These are phyloP conservation scores for Gouania willdenowi DNA, from an alignment of 2,797 vertebrate genomes.

Conservation along the genomic window DNA sequence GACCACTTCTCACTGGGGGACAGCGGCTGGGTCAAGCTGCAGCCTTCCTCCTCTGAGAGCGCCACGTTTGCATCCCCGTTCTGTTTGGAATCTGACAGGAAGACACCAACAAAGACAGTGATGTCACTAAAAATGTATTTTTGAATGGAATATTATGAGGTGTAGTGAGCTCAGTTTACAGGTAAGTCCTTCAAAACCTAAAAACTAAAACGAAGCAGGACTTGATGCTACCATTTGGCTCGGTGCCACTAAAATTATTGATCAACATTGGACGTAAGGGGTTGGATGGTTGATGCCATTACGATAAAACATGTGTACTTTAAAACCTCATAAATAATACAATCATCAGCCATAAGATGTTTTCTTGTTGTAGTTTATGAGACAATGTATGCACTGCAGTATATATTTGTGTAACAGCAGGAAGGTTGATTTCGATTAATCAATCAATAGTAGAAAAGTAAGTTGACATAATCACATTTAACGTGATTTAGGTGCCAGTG, in stretches of 20 bases:
- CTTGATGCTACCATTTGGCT: background rate
- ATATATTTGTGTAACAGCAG: too few species aligned
- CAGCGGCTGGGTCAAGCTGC: constrained; percentile 81
- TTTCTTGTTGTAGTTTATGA: too few species aligned
- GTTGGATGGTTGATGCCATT: background rate
- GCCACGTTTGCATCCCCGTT: constrained; percentile 89
- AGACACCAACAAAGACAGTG: constrained; percentile 32
- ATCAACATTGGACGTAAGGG: background rate
- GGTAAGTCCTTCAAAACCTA: constrained; percentile 6
- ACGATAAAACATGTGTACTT: background rate
- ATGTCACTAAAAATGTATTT: constrained; percentile 65
- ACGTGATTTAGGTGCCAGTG: too few species aligned
- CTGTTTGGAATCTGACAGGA: constrained; percentile 88
- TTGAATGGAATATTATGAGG: constrained; percentile 27
- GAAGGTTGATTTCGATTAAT: too few species aligned
- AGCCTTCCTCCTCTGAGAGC: constrained; percentile 87
- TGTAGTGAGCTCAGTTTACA: constrained; percentile 18
- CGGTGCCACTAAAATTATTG: background rate
- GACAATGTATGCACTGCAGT: too few species aligned
- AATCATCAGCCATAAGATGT: background rate
- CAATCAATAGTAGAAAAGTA: too few species aligned
- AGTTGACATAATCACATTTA: too few species aligned
- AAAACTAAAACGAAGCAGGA: constrained; percentile 3
- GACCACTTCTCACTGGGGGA: constrained; percentile 80
- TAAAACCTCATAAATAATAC: background rate